Evolutionary conservation across 2,888 invertebrate genomes (phyloP), one percentile per base, ranked within the genome.

Genomic region (Lumbricus terrestris): DNA sequence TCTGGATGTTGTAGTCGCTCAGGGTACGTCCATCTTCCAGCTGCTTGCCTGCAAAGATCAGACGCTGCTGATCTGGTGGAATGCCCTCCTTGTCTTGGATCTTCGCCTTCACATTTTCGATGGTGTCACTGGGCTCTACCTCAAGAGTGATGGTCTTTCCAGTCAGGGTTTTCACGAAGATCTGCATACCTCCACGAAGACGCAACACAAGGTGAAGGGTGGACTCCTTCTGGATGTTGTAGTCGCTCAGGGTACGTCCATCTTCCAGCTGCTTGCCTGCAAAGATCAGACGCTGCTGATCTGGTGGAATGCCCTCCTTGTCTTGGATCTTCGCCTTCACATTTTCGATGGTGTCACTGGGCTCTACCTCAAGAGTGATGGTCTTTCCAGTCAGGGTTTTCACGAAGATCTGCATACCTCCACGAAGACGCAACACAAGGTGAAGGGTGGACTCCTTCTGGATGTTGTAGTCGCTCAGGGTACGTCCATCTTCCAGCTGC

Each of bases 391-490:
- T 88, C 38, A 88, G 37, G 8, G 88, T 88, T n/a, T 88, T 88
- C 37, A 95, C 95, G 92, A 95, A 99, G 96, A 91, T 90, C 90
- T 89, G 90, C 91, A 99, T 98, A 96, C 98, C 97, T 96, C 98
- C 98, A 95, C 98, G 96, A 93, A 99, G 96, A 96, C 98, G 97
- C 92, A 99, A 96, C 92, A 98, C 98, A 96, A 96, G 93, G 95
- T 98, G 98, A 92, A 98, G 96, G 18, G 98, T 99, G 0, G 98
- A 98, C 95, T 98, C 98, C 95, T 98, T 98, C 95, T 98, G 98
- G 94, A 98, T 98, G 95, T 98, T 98, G 95, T 98, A 98, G 95
- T 98, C 98, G 0, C 97, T 97, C 40, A 98, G 96, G 5, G 98
- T 98, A 90, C 97, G 96, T 13, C 97, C 98, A 96, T 98, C 98